Evolutionary conservation across 2,113 vertebrate species (phyloP).

Genomic region (Atlantisia rogersi): DNA sequence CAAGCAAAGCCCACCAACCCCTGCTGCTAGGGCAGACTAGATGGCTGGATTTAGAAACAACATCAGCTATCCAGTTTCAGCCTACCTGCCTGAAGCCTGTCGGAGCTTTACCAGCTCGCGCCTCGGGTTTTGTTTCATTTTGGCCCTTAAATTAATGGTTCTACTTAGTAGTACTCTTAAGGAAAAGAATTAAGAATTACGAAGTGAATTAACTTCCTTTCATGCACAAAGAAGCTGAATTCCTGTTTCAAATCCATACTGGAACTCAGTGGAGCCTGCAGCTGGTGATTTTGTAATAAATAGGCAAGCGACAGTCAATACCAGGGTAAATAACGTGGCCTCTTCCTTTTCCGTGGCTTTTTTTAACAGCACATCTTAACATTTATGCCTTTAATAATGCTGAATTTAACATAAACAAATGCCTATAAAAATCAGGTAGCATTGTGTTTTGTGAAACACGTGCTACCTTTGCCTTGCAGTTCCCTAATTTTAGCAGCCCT

Average conservation of each 20-base stretch:
- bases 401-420: neutral
- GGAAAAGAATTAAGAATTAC: neutral
- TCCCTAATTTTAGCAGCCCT: constrained; percentile 4
- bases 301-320: neutral
- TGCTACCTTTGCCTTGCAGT: neutral
- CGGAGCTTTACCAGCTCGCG: neutral
- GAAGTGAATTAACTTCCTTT: neutral
- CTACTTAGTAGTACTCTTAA: neutral
- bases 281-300: neutral
- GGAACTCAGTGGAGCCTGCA: neutral
- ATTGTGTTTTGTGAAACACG: neutral
- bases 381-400: neutral
- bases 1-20: neutral
- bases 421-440: neutral
- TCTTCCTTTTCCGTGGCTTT: neutral
- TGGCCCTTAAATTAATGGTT: neutral
- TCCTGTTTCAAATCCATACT: neutral
- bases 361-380: neutral
- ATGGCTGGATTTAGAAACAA: neutral
- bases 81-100: neutral
- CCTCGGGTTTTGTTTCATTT: neutral
- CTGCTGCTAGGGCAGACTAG: neutral
- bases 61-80: neutral
- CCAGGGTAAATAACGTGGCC: neutral
- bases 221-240: neutral